Percentiles rank a stretch among this genome's conserved stretches.
phyloP scores from a whole-genome alignment of 2,797 vertebrate species.

The Poecilia gillii region DNA sequence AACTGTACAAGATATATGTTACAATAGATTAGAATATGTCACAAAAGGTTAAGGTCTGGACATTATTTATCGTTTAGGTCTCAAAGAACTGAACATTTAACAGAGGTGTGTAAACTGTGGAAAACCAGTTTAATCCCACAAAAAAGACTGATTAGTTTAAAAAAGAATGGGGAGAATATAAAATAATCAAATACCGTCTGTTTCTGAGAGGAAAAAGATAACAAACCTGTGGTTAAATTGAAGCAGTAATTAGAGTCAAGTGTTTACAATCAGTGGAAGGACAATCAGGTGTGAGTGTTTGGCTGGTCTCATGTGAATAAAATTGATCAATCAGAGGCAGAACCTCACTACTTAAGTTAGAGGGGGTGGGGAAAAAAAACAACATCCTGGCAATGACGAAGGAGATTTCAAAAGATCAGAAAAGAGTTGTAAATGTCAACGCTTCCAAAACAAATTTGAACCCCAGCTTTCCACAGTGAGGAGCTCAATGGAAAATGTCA shows the following conservation, averaged over 20 bases:
- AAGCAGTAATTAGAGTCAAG: conserved; percentile 8
- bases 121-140: background rate
- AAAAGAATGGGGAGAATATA: background rate
- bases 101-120: background rate
- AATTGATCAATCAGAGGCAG: background rate
- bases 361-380: background rate
- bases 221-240: conserved; percentile 5
- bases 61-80: background rate
- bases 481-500: background rate
- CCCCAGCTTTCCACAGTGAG: background rate
- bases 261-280: conserved; percentile 9
- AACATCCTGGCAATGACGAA: background rate
- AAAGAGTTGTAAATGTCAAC: background rate
- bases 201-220: background rate
- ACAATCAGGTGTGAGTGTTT: conserved; percentile 4
- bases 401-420: background rate
- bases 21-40: background rate
- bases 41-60: background rate
- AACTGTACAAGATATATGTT: background rate
- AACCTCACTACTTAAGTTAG: background rate
- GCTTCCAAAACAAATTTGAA: background rate
- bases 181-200: background rate
- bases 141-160: background rate
- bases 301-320: background rate
- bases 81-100: no score